Evolutionary conservation across 2,797 vertebrate species (phyloP), one percentile per base, ranked within the genome.

Genomic region (Iguana delicatissima): DNA sequence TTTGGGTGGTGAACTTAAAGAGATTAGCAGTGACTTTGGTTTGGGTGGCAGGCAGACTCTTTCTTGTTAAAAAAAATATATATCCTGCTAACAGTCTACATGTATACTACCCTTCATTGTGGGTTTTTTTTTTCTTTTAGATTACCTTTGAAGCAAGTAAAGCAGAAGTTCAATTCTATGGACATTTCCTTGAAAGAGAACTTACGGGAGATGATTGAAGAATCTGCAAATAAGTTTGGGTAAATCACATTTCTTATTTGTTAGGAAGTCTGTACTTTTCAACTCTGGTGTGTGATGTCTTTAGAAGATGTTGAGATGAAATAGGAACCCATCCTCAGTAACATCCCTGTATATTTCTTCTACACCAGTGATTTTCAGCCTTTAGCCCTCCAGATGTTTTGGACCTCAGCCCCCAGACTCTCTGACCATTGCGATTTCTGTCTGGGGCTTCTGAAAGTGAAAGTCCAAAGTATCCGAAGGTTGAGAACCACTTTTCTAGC

Each of bases 191-290:
- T 99, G 95, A 99, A 99, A 96, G 99, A 99, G 96, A 99, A 99
- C 94, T 97, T 99, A 62, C 97, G 96, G 77, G 99, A 99, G n/a
- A 98, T 99, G 94, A 98, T 99, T 55, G 99, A 99, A 92, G 99
- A 99, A 95, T 99, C 99, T 32, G 98, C 99, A n/a, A 99, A 97
- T 95, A 99, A 99, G 96, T 99, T 99, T 93, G 98, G 99, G 99
- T 99, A 97, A 96, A 38, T 2, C 38, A 46, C 6, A 4, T 73
- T 77, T 64, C 22, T 84, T 64, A 26, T 12, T 18, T 50, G 29
- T 93, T 89, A 38, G 16, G 20, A 80, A 62, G 3, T 81, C 29
- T 59, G 22, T 52, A 32, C 26, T 12, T 46, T 62, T 26, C 52
- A 32, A 10, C 26, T n/a, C 59, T 67, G 22, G 5, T 57, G 32